Evolutionary conservation across 2,888 invertebrate species (phyloP).

Genomic region (Toxonevra muliebris): DNA sequence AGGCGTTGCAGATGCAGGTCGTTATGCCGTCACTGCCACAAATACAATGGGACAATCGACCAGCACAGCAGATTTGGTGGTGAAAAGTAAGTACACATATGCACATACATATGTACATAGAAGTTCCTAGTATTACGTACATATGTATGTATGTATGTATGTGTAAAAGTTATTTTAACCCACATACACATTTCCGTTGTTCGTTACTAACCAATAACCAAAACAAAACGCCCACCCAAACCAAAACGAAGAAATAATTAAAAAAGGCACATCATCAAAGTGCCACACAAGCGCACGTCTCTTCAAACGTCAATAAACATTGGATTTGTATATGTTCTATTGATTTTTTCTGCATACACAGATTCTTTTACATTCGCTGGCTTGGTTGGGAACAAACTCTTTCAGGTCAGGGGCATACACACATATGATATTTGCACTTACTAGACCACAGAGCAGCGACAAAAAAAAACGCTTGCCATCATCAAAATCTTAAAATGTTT

Average conservation of each 20-base stretch:
- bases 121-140: neutral
- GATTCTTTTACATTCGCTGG: too few relatives aligned
- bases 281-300: neutral
- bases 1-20: conserved; percentile 75
- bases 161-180: neutral
- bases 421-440: neutral
- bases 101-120: neutral
- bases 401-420: conserved; percentile 18
- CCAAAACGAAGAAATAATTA: too few relatives aligned
- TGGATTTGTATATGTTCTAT: neutral
- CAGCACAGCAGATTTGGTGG: conserved; percentile 83
- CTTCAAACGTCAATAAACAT: conserved; percentile 27
- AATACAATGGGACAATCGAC: conserved; percentile 78
- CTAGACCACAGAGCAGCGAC: neutral
- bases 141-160: neutral
- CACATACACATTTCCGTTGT: conserved; percentile 11
- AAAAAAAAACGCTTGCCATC: conserved; percentile 9
- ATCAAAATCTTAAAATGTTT: conserved; percentile 8
- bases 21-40: conserved; percentile 80
- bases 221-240: neutral
- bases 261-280: neutral
- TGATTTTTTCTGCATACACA: too few relatives aligned
- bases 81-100: conserved; percentile 72
- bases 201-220: conserved; percentile 10
- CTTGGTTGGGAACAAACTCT: neutral